These are phyloP conservation scores for Stichodactyla helianthus DNA, from an alignment of 64 coral and sea anemone species.

Conservation along the genomic window DNA sequence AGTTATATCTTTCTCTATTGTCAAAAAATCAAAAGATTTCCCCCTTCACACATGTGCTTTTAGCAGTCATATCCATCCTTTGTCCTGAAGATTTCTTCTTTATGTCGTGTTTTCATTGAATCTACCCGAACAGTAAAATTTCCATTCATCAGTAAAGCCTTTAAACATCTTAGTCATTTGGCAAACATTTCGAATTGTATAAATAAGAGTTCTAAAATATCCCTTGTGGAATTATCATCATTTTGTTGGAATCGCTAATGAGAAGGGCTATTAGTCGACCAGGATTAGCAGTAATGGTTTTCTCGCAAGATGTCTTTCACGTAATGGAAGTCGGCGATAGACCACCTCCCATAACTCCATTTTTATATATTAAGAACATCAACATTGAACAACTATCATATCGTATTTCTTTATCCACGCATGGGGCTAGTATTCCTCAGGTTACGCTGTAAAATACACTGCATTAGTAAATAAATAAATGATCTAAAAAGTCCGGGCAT, in stretches of 20 bases:
- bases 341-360: not conserved
- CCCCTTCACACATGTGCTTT: not conserved
- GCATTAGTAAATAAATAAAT: slow-evolving; percentile 8
- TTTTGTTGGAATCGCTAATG: not conserved
- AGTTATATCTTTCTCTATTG: not conserved
- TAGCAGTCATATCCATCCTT: not conserved
- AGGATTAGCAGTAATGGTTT: not conserved
- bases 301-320: not conserved
- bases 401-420: not conserved
- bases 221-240: not conserved
- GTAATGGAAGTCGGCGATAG: no score
- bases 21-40: not conserved
- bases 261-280: not conserved
- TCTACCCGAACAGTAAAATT: not conserved
- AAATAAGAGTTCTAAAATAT: not conserved
- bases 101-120: not conserved
- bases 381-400: not conserved
- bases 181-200: not conserved
- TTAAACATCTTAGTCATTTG: not conserved
- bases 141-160: not conserved
- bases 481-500: not conserved
- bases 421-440: not conserved
- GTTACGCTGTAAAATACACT: not conserved
- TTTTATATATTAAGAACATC: not conserved
- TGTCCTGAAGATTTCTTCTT: not conserved